These are phyloP conservation scores for Heliconius ethilla DNA, from an alignment of 2,888 invertebrate species.

Conservation along the genomic window DNA sequence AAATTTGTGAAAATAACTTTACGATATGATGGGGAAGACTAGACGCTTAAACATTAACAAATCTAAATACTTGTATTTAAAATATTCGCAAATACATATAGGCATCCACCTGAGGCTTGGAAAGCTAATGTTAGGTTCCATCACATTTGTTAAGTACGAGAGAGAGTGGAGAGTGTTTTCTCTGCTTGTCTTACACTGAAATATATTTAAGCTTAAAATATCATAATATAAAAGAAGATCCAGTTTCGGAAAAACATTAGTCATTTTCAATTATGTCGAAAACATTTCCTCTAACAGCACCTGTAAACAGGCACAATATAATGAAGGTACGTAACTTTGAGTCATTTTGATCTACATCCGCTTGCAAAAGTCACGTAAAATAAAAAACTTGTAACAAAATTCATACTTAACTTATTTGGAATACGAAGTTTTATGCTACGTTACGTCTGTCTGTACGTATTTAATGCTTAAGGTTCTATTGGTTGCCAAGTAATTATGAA, in stretches of 20 bases:
- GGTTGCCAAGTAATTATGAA: not conserved
- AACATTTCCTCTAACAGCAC: conserved; percentile 3
- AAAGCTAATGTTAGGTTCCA: too few species aligned
- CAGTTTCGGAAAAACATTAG: not conserved
- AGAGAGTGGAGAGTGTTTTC: too few species aligned
- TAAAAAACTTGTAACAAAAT: not conserved
- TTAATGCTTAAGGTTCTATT: not conserved
- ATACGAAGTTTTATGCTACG: not conserved
- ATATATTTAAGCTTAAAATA: not conserved
- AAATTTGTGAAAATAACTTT: too few species aligned
- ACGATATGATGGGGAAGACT: too few species aligned
- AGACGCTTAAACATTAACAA: too few species aligned
- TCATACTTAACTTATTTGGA: not conserved
- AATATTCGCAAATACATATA: too few species aligned
- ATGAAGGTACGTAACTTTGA: not conserved
- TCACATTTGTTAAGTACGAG: too few species aligned
- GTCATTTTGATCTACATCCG: conserved; percentile 18
- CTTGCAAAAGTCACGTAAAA: not conserved
- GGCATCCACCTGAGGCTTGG: too few species aligned
- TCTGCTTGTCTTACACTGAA: not conserved
- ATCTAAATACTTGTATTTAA: too few species aligned
- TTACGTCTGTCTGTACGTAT: not conserved
- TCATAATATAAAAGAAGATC: not conserved
- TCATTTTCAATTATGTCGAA: not conserved
- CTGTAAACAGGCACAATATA: not conserved